Percentiles rank a stretch among this genome's conserved stretches.
Evolutionary conservation across 1,140 invertebrate species (phyloP).

Genomic region (Drosophila pruinosa): DNA sequence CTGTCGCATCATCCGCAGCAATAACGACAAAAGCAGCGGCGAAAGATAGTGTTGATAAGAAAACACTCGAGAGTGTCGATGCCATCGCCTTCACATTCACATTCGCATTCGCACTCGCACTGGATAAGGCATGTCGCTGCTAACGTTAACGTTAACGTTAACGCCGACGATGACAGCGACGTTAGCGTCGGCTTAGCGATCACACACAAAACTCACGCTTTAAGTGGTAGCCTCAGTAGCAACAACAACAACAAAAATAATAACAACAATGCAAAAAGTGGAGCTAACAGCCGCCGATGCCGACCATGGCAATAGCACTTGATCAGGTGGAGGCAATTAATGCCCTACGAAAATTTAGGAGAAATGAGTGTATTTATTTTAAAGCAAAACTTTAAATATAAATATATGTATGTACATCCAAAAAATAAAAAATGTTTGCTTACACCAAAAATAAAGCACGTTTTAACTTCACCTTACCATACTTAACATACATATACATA

Average conservation of each 20-base stretch:
- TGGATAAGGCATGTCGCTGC: conserved; percentile 46
- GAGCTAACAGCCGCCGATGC: conserved; percentile 18
- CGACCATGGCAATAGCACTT: conserved; percentile 18
- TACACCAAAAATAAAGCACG: too few species aligned
- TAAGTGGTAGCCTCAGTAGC: conserved; percentile 35
- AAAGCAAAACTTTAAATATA: neutral
- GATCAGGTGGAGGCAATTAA: conserved; percentile 3
- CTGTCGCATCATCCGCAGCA: conserved; percentile 3
- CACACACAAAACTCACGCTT: conserved; percentile 57
- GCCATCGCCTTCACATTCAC: neutral
- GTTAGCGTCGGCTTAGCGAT: conserved; percentile 30
- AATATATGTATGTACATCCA: too few species aligned
- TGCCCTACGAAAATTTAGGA: conserved; percentile 16
- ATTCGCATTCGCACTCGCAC: conserved; percentile 9
- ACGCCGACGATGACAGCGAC: neutral
- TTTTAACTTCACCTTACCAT: too few species aligned
- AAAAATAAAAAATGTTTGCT: neutral
- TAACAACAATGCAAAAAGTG: conserved; percentile 10
- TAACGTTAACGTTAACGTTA: neutral
- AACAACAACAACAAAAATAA: conserved; percentile 4
- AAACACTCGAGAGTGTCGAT: conserved; percentile 44
- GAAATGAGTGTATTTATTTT: neutral
- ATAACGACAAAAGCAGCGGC: conserved; percentile 19
- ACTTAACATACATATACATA: too few species aligned
- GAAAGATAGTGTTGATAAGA: conserved; percentile 61